phyloP scores from a whole-genome alignment of 2,888 invertebrate genomes.

The Dynastes tityus region DNA sequence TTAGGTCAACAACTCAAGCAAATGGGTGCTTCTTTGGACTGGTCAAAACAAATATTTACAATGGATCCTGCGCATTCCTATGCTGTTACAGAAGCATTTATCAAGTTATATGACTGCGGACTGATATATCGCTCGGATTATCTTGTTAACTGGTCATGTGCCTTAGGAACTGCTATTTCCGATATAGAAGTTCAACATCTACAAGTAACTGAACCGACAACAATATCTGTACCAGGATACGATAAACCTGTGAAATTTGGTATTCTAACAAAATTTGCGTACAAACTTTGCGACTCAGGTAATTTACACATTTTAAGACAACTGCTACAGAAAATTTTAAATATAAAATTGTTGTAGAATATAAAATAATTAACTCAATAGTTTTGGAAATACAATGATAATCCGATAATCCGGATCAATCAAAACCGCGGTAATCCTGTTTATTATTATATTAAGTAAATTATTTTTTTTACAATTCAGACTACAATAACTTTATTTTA shows the following conservation, averaged over 20 bases:
- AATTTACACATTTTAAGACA: slow-evolving; percentile 38
- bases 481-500: too few species aligned
- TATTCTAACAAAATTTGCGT: slow-evolving; percentile 92
- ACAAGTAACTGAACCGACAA: slow-evolving; percentile 88
- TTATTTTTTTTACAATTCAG: too few species aligned
- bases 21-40: slow-evolving; percentile 94
- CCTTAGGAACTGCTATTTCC: slow-evolving; percentile 96
- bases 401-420: too few species aligned
- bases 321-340: too few species aligned
- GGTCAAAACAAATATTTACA: slow-evolving; percentile 95
- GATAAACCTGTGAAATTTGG: slow-evolving; percentile 92
- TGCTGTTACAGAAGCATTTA: slow-evolving; percentile 96
- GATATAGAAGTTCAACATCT: slow-evolving; percentile 99
- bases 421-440: too few species aligned
- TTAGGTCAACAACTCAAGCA: slow-evolving; percentile 82
- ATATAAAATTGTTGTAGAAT: too few species aligned
- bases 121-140: slow-evolving; percentile 90
- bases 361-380: too few species aligned
- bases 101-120: slow-evolving; percentile 74
- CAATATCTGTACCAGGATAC: slow-evolving; percentile 93
- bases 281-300: slow-evolving; percentile 80
- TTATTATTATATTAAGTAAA: too few species aligned
- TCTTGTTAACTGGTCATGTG: slow-evolving; percentile 99
- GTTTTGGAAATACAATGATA: too few species aligned
- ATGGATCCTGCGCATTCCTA: slow-evolving; percentile 93